Conservation (phyloP, 2,888 invertebrate genomes). For the Pseudanteris insignis region DNA sequence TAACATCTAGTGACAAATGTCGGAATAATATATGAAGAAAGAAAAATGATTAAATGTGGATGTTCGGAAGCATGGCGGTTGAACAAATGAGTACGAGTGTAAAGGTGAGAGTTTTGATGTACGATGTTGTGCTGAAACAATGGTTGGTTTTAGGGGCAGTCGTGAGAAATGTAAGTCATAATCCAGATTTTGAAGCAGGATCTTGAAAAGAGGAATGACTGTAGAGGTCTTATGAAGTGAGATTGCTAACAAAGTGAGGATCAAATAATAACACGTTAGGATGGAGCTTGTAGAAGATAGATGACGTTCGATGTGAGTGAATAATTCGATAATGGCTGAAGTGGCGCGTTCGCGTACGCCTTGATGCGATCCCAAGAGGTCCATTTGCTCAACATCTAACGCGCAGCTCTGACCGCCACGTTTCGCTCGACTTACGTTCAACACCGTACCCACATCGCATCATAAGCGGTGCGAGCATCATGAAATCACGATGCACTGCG, state of each 20-base stretch:
- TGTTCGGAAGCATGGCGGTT: too few species aligned
- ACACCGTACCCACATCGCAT: slow-evolving; percentile 32
- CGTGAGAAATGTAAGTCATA: slow-evolving; percentile 56
- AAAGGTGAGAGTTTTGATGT: too few species aligned
- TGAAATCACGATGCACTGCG: slow-evolving; percentile 33
- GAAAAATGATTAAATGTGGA: too few species aligned
- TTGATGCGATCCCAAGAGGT: slow-evolving; percentile 33
- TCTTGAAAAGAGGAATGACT: slow-evolving; percentile 53
- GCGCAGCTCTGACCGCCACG: slow-evolving; percentile 53
- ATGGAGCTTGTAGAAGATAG: slow-evolving; percentile 60
- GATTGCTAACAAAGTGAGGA: slow-evolving; percentile 66
- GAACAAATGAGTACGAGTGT: too few species aligned
- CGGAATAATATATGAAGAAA: too few species aligned
- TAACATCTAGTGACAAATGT: too few species aligned
- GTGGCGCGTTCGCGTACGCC: slow-evolving; percentile 47
- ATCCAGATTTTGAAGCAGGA: slow-evolving; percentile 58
- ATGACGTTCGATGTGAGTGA: slow-evolving; percentile 63
- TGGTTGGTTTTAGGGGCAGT: slow-evolving; percentile 17
- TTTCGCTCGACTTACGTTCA: slow-evolving; percentile 40
- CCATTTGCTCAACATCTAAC: slow-evolving; percentile 51
- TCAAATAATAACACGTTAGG: slow-evolving; percentile 65
- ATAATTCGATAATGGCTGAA: slow-evolving; percentile 64
- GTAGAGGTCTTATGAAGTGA: slow-evolving; percentile 53
- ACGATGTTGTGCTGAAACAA: slow-evolving; percentile 9
- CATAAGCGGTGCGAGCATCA: slow-evolving; percentile 20